These are phyloP conservation scores for mouse (Mus musculus) DNA, from an alignment of 2,113 vertebrate species.

Conservation along the genomic window DNA sequence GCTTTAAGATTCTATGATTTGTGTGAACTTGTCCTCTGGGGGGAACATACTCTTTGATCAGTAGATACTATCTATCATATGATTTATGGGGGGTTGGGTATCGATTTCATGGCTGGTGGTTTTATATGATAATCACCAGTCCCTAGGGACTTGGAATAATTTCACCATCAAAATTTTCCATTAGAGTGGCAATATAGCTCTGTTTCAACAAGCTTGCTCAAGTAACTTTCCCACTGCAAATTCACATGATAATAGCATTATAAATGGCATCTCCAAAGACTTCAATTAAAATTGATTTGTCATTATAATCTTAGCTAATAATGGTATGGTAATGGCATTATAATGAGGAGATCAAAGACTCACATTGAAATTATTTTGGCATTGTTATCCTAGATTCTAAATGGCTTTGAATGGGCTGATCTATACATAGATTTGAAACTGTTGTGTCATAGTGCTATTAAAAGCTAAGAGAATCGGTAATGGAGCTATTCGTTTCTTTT, in stretches of 20 bases:
- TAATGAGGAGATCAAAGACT: conserved; percentile 82
- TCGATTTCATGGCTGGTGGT: conserved; percentile 65
- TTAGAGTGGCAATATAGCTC: conserved; percentile 72
- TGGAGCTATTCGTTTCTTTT: conserved; percentile 48
- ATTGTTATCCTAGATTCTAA: conserved; percentile 68
- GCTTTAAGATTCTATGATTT: conserved; percentile 42
- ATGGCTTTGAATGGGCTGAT: conserved; percentile 73
- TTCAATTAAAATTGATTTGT: conserved; percentile 81
- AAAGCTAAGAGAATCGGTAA: conserved; percentile 45
- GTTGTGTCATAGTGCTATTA: conserved; percentile 60
- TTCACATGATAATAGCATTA: conserved; percentile 70
- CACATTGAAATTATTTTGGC: conserved; percentile 78
- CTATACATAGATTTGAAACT: conserved; percentile 70
- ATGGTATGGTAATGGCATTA: conserved; percentile 80
- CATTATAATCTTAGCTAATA: conserved; percentile 78
- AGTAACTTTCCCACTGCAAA: conserved; percentile 78
- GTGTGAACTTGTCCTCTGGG: conserved; percentile 29
- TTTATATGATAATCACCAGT: conserved; percentile 78
- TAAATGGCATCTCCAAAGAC: conserved; percentile 75
- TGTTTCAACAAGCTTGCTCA: conserved; percentile 80
- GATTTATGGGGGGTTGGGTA: conserved; percentile 55
- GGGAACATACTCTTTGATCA: conserved; percentile 61
- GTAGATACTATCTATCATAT: conserved; percentile 65
- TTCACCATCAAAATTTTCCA: conserved; percentile 79
- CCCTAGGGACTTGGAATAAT: conserved; percentile 74